Conservation (phyloP, 2,888 invertebrate species). For the Drosophila histrio region DNA sequence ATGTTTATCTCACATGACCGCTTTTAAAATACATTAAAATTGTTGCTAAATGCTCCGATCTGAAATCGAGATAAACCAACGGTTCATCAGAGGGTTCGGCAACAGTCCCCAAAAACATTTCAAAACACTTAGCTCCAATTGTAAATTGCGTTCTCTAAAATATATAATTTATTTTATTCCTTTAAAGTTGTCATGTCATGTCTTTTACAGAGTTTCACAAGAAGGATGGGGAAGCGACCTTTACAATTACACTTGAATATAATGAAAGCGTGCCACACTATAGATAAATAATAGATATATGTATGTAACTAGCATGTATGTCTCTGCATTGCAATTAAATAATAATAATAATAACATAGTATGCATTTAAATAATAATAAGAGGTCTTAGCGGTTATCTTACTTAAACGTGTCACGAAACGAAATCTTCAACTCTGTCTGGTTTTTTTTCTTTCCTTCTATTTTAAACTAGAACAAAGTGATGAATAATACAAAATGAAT, state of each 20-base stretch:
- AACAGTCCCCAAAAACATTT: background rate
- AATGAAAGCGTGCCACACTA: conserved; percentile 29
- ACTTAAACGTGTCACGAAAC: conserved; percentile 33
- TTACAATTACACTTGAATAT: conserved; percentile 24
- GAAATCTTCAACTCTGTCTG: conserved; percentile 3
- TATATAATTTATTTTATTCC: conserved; percentile 46
- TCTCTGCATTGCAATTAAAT: conserved; percentile 34
- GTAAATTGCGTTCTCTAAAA: conserved; percentile 28
- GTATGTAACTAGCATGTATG: too few relatives aligned
- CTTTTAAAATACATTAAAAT: conserved; percentile 27
- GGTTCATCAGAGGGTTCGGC: background rate
- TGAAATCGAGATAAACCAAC: conserved; percentile 32
- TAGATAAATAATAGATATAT: conserved; percentile 6
- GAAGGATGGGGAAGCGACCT: conserved; percentile 42
- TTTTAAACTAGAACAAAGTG: conserved; percentile 27
- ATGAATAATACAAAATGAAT: conserved; percentile 50
- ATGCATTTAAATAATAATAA: conserved; percentile 59
- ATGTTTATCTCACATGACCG: conserved; percentile 30
- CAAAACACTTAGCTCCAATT: conserved; percentile 3
- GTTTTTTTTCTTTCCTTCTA: too few relatives aligned
- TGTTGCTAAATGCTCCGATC: conserved; percentile 36
- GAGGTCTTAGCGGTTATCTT: conserved; percentile 71
- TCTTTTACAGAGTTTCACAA: conserved; percentile 26
- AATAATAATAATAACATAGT: conserved; percentile 57
- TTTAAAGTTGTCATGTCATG: conserved; percentile 21